Evolutionary conservation across 2,113 vertebrate genomes (phyloP).

Genomic region (Pogonocichla stellata): DNA sequence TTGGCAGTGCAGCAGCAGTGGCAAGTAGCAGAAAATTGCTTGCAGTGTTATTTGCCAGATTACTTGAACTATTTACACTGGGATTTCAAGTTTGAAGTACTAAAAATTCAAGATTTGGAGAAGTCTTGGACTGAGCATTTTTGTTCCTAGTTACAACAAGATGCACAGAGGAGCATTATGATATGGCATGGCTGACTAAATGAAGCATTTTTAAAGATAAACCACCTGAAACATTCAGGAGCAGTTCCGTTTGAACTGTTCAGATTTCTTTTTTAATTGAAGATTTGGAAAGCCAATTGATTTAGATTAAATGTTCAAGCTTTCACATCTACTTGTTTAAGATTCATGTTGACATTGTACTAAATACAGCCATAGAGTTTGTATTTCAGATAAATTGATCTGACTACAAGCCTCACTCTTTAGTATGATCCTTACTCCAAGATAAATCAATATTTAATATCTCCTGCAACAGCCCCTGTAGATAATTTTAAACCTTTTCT

Average conservation of each 20-base stretch:
- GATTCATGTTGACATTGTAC: conserved; percentile 60
- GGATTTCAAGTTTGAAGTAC: conserved; percentile 6
- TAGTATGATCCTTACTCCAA: conserved; percentile 78
- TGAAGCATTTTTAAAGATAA: conserved; percentile 36
- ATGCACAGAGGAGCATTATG: neutral
- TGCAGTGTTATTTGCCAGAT: conserved; percentile 78
- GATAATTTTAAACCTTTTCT: conserved; percentile 89
- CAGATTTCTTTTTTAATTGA: conserved; percentile 23
- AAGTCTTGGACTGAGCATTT: neutral
- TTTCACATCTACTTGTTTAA: conserved; percentile 40
- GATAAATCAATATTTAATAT: conserved; percentile 95
- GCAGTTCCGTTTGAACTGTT: conserved; percentile 11
- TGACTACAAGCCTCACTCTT: conserved; percentile 82
- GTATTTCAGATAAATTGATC: conserved; percentile 85
- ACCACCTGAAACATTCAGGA: conserved; percentile 19
- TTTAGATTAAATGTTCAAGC: conserved; percentile 3
- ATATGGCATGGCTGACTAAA: conserved; percentile 10
- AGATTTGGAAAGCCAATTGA: conserved; percentile 20
- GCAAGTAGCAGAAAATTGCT: conserved; percentile 83
- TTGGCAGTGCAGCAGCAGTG: conserved; percentile 80
- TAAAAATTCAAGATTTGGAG: conserved; percentile 41
- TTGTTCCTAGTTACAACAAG: conserved; percentile 16
- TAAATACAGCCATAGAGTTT: conserved; percentile 72
- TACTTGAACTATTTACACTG: conserved; percentile 50
- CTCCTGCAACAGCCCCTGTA: conserved; percentile 77